phyloP scores from a whole-genome alignment of 2,888 invertebrate genomes.

The Hemithea aestivaria region DNA sequence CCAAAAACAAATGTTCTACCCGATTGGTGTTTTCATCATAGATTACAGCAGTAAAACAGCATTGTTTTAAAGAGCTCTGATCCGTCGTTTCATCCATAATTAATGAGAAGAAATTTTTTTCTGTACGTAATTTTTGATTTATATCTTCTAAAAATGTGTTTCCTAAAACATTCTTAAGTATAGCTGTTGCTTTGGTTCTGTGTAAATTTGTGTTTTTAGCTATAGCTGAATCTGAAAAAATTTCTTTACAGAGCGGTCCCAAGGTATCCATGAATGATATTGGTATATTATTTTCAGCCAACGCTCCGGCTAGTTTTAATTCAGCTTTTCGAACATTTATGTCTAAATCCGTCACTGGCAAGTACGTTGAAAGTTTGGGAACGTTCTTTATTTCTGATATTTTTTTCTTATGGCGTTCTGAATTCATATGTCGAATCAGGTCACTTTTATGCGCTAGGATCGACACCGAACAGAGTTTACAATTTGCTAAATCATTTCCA shows the following conservation, averaged over 20 bases:
- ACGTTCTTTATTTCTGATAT: constrained; percentile 1
- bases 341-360: constrained; percentile 8
- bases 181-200: constrained; percentile 19
- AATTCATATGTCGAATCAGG: constrained; percentile 18
- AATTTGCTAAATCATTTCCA: constrained; percentile 15
- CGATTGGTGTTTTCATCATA: no score
- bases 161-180: constrained; percentile 11
- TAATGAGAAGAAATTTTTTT: constrained; percentile 1
- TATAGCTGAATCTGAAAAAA: constrained; percentile 19
- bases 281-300: constrained; percentile 17
- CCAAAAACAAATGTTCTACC: no score
- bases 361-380: constrained; percentile 9
- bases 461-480: constrained; percentile 13
- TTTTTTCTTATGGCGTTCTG: constrained; percentile 20
- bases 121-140: constrained; percentile 4
- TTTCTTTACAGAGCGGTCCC: constrained; percentile 10
- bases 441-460: constrained; percentile 11
- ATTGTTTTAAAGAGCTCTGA: constrained; percentile 5
- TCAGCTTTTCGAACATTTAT: constrained; percentile 11
- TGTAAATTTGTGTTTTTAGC: constrained; percentile 11
- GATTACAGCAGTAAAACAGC: constrained; percentile 9
- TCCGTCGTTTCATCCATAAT: no score
- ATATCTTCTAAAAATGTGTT: constrained; percentile 4
- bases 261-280: constrained; percentile 14
- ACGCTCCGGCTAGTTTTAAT: constrained; percentile 12